Base-by-base conservation (phyloP, 2,888 invertebrate genomes). In the Dione juno region DNA sequence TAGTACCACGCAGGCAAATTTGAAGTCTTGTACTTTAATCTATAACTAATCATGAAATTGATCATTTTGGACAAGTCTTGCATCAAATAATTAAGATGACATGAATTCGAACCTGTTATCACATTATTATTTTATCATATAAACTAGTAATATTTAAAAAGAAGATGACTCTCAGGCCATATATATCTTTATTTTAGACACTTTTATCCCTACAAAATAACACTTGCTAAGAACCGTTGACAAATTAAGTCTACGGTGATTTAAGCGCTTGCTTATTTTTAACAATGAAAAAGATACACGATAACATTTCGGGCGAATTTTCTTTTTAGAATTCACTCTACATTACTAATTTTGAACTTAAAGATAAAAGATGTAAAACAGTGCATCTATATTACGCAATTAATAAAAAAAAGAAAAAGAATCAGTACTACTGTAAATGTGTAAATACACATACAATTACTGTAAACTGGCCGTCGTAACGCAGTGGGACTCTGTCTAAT, bases 211-310 rank as follows among this genome's bases (percentile, higher is more conserved):
- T 1, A 19, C 50, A 50, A 50, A 21, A 50, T 50, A 50, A 50
- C 50, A 21, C 19, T 1, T n/a, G 10, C 53, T 35, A 54, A 54
- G 35, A 35, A 28, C 53, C 14, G 53, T 54, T 54, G 53, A 54
- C 53, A 54, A 35, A 28, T 28, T 54, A 54, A 54, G 53, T 54
- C 53, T 54, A 3, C 35, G 14, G 35, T 53, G 53, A 54, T 54
- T 54, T 54, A 54, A n/a, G 35, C 28, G 53, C 35, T 35, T 54
- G 28, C 35, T 43, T 35, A 9, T 28, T 53, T 13, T 53, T 0
- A 9, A 53, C 50, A 16, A 50, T 19, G 11, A 50, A 50, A 21
- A 50, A 16, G 19, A 50, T 19, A 48, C 1, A 48, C n/a, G 9
- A n/a, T 48, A 6, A 50, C 11, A 50, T 5, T 11, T 48, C 1